Evolutionary conservation across 2,797 vertebrate species (phyloP).

Genomic region (Sarcoramphus papa): DNA sequence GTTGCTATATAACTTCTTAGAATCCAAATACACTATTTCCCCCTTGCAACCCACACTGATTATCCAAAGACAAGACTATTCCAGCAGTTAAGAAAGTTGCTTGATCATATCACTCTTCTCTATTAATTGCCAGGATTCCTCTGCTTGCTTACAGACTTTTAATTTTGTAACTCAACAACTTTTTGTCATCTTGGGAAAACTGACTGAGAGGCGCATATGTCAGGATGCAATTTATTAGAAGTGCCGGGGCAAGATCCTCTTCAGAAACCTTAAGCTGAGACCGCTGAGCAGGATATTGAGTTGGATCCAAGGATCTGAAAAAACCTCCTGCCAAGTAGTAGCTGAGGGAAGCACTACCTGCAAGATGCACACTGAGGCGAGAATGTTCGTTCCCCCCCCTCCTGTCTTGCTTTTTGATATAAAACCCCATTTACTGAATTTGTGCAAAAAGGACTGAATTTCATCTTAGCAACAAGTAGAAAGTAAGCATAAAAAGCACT

Average conservation of each 20-base stretch:
- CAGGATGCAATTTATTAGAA: not conserved
- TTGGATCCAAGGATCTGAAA: not conserved
- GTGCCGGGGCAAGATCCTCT: not conserved
- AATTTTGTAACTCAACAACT: not conserved
- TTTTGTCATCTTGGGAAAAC: not conserved
- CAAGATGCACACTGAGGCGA: not conserved
- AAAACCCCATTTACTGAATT: not conserved
- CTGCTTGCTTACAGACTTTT: not conserved
- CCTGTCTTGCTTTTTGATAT: not conserved
- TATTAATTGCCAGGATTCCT: not conserved
- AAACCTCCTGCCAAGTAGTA: not conserved
- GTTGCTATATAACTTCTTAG: slow-evolving; percentile 8
- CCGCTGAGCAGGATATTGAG: not conserved
- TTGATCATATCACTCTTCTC: not conserved
- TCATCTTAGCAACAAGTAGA: not conserved
- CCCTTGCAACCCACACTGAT: not conserved
- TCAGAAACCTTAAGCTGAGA: not conserved
- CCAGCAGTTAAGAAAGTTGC: not conserved
- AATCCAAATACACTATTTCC: slow-evolving; percentile 19
- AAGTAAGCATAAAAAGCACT: not conserved
- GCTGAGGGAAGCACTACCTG: not conserved
- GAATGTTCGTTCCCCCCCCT: not conserved
- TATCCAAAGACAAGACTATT: not conserved
- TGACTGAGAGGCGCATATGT: not conserved
- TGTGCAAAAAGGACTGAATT: not conserved